Evolutionary conservation across 2,113 vertebrate genomes (phyloP), one percentile per base, ranked within the genome.

Genomic region (Montifringilla adamsi): DNA sequence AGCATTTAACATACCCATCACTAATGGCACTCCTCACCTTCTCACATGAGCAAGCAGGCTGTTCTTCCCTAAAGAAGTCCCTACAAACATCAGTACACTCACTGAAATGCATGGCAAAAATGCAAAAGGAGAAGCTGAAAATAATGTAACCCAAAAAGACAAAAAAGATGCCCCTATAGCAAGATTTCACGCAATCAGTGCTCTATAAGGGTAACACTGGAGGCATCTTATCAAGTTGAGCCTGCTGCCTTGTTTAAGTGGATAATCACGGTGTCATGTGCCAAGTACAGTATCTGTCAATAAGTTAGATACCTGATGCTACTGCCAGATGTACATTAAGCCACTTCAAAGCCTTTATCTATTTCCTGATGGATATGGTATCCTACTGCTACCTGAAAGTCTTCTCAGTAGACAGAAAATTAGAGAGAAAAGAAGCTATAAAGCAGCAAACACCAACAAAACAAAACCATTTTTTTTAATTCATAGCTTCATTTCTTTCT

Each of bases 161-260:
- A 20, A 76, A 47, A 80, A 26, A 68, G 6, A 11, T 39, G 9
- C 4, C 5, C 5, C 20, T 58, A 6, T 8, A 30, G 28, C 37
- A 68, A 39, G 18, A 30, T 23, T 44, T 74, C 20, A 35, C 6
- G 4, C 6, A 59, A 33, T 44, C 8, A 1, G 15, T 63, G 43
- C 3, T 44, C 11, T 49, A 7, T 33, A 33, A 2, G 1, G 7
- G 9, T 21, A 78, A 28, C 9, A 52, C 1, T 7, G 17, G 21
- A 66, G 3, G 8, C 26, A 27, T 86, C 64, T 58, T 80, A 15
- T 15, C 26, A 63, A 30, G 6, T 9, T 46, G 7, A 81, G 13
- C 17, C 59, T 53, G 31, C 20, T 96, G 31, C 6, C 21, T 13
- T 17, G 22, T 58, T 78, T 56, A 55, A 74, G 30, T 39, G 21